These are phyloP conservation scores for Schizothorax lantsangensis DNA, from an alignment of 2,797 vertebrate species.

Conservation along the genomic window DNA sequence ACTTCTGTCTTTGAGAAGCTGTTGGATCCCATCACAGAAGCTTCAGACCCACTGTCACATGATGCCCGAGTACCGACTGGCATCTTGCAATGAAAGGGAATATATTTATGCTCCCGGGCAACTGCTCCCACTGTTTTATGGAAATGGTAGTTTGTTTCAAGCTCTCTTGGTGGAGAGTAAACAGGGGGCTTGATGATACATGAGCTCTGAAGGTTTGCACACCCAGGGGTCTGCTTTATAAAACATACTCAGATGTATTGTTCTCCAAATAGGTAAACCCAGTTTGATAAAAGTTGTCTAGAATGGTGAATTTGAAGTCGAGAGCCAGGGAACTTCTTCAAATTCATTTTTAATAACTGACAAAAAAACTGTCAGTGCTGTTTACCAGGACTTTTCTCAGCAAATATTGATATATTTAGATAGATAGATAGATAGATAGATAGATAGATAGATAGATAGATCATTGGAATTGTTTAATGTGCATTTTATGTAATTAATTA, in stretches of 20 bases:
- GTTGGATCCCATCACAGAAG: constrained; percentile 63
- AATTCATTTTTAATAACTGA: background rate
- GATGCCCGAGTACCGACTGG: constrained; percentile 37
- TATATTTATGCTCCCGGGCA: constrained; percentile 53
- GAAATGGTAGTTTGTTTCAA: constrained; percentile 67
- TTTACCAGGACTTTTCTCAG: background rate
- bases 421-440: no score
- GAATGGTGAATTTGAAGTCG: background rate
- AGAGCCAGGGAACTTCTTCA: background rate
- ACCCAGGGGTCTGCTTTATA: constrained; percentile 65
- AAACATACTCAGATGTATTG: constrained; percentile 60
- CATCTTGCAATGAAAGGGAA: constrained; percentile 58
- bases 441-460: no score
- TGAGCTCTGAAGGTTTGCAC: constrained; percentile 55
- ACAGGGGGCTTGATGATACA: constrained; percentile 67
- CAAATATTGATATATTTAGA: background rate
- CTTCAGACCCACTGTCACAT: constrained; percentile 44
- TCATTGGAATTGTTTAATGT: no score
- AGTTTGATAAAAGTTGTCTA: constrained; percentile 2
- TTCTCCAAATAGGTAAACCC: constrained; percentile 57
- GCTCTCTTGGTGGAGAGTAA: constrained; percentile 66
- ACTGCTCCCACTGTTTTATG: constrained; percentile 62
- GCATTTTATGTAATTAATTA: no score
- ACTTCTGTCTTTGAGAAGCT: constrained; percentile 68
- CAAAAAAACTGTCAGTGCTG: background rate